phyloP scores from a whole-genome alignment of 2,888 invertebrate species.

The Pseudococcus jackbeardsleyi region DNA sequence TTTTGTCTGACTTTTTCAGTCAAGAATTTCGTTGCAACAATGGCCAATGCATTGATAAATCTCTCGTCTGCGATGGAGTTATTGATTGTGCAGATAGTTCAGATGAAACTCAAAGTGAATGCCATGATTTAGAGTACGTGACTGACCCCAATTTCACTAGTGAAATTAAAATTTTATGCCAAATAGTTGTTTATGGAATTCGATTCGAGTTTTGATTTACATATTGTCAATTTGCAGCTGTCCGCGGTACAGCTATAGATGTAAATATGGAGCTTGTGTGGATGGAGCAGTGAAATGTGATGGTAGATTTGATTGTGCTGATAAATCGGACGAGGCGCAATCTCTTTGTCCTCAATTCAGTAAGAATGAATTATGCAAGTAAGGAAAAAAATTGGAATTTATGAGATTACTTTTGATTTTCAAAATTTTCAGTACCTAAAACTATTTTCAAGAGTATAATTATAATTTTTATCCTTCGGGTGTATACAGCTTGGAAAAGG shows the following conservation, averaged over 20 bases:
- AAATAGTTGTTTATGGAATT: neutral
- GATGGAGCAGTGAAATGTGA: conserved; percentile 66
- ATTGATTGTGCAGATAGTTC: conserved; percentile 67
- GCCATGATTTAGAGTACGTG: neutral
- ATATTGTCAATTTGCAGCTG: conserved; percentile 65
- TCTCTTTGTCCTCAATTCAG: neutral
- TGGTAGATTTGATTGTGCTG: conserved; percentile 67
- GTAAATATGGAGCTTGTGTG: conserved; percentile 68
- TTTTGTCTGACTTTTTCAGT: neutral
- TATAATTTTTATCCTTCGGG: too few relatives aligned
- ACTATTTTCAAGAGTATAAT: too few relatives aligned
- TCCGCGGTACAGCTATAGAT: conserved; percentile 66
- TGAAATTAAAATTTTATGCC: neutral
- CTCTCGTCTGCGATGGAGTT: conserved; percentile 67
- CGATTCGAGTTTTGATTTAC: neutral
- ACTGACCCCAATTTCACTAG: neutral
- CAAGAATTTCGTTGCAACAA: conserved; percentile 68
- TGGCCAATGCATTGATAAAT: conserved; percentile 67
- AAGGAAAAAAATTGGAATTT: neutral
- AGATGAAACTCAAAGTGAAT: conserved; percentile 67
- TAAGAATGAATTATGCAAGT: neutral
- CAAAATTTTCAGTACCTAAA: too few relatives aligned
- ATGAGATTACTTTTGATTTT: too few relatives aligned
- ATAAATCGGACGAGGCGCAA: conserved; percentile 67
- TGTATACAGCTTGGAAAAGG: too few relatives aligned